phyloP scores from a whole-genome alignment of 2,113 vertebrate species.

The Cathartes aura region DNA sequence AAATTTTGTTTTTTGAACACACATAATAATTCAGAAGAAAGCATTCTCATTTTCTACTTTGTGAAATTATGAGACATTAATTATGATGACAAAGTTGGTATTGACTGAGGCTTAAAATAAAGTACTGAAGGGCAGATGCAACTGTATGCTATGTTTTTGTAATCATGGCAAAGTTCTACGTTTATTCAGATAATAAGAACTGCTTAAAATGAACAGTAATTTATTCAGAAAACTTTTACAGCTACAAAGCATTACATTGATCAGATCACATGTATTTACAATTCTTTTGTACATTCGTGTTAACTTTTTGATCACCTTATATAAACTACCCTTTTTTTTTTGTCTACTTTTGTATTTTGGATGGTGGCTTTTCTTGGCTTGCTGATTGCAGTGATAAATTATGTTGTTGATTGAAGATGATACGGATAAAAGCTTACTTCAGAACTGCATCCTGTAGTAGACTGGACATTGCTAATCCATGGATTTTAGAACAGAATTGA shows the following conservation, averaged over 20 bases:
- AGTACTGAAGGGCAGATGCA: neutral
- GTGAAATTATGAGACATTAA: neutral
- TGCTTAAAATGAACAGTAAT: neutral
- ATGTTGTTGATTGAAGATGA: neutral
- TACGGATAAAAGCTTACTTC: neutral
- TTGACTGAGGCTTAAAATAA: neutral
- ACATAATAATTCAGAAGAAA: neutral
- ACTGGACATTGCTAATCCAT: neutral
- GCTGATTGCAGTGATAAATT: neutral
- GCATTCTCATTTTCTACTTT: conserved; percentile 22
- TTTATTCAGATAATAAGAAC: neutral
- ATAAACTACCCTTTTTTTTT: neutral
- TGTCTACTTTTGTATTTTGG: neutral
- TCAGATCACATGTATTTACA: neutral
- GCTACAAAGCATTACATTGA: neutral
- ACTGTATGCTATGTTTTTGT: neutral
- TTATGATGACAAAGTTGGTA: neutral
- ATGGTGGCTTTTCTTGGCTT: neutral
- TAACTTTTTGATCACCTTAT: neutral
- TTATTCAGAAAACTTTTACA: neutral
- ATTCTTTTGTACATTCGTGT: neutral
- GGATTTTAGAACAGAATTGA: neutral
- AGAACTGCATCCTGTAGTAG: neutral
- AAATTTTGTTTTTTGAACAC: conserved; percentile 3
- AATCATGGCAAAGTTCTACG: neutral